Evolutionary conservation across 2,113 vertebrate species (phyloP).

Genomic region (Microcebus murinus): DNA sequence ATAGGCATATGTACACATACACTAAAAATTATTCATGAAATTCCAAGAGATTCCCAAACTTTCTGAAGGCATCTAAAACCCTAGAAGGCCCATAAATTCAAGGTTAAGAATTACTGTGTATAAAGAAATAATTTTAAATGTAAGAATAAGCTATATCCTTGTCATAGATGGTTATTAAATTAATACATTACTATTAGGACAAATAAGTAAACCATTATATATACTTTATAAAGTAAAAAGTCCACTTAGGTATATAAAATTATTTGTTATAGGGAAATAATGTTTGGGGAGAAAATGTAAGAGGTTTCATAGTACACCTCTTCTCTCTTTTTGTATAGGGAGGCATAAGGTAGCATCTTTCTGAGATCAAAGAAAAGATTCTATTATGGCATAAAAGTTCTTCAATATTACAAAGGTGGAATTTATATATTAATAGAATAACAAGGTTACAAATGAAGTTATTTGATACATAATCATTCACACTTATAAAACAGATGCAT

Average conservation of each 20-base stretch:
- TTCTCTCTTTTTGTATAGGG: background rate
- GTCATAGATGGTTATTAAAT: background rate
- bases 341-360: background rate
- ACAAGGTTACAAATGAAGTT: background rate
- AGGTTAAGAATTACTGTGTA: background rate
- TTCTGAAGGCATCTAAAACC: background rate
- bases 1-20: accelerated
- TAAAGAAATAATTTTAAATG: background rate
- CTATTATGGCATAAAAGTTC: background rate
- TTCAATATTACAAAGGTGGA: background rate
- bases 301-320: background rate
- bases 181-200: background rate
- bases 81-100: background rate
- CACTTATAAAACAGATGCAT: background rate
- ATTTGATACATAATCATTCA: background rate
- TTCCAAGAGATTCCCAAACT: background rate
- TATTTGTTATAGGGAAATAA: background rate
- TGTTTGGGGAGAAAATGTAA: background rate
- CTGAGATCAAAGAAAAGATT: background rate
- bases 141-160: background rate
- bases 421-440: background rate
- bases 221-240: background rate
- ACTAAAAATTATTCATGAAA: background rate
- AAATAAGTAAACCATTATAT: background rate
- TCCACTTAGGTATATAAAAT: background rate